Percentiles rank a stretch among this genome's conserved stretches.
These are phyloP conservation scores for Ammodramus savannarum DNA, from an alignment of 2,113 vertebrate species.

Conservation along the genomic window DNA sequence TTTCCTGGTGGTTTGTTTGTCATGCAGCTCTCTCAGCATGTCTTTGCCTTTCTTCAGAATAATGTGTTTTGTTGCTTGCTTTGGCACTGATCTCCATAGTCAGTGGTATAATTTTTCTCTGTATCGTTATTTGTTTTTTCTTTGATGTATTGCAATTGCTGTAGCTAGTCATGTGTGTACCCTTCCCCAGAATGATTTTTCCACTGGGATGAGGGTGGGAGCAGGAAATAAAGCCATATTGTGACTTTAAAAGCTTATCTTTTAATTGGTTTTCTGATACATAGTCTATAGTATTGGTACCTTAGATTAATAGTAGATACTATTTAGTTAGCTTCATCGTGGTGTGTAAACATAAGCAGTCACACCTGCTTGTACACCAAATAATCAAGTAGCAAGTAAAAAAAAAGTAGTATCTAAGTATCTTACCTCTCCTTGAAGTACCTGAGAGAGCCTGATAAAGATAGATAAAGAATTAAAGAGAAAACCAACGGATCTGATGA, in stretches of 20 bases:
- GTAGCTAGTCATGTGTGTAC: not conserved
- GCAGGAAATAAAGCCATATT: not conserved
- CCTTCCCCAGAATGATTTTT: not conserved
- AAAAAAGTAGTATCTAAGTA: not conserved
- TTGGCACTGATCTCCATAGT: not conserved
- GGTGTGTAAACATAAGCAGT: not conserved
- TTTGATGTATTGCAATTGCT: not conserved
- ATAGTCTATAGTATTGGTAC: not conserved
- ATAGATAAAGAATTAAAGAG: not conserved
- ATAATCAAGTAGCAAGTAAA: not conserved
- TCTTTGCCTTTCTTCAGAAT: not conserved
- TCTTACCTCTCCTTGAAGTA: not conserved
- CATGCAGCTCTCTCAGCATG: not conserved
- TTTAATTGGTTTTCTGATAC: not conserved
- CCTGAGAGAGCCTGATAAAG: not conserved
- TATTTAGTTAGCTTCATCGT: not conserved
- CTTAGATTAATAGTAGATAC: not conserved
- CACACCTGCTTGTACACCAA: not conserved
- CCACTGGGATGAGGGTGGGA: fast-evolving
- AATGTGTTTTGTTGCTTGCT: not conserved
- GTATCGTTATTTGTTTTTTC: not conserved
- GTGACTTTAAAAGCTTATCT: not conserved
- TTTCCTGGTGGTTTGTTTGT: not conserved
- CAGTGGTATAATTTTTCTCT: not conserved
- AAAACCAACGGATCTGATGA: not conserved